Evolutionary conservation across 1,140 invertebrate species (phyloP), one percentile per base, ranked within the genome.

Genomic region (Trachelipus rathkii): DNA sequence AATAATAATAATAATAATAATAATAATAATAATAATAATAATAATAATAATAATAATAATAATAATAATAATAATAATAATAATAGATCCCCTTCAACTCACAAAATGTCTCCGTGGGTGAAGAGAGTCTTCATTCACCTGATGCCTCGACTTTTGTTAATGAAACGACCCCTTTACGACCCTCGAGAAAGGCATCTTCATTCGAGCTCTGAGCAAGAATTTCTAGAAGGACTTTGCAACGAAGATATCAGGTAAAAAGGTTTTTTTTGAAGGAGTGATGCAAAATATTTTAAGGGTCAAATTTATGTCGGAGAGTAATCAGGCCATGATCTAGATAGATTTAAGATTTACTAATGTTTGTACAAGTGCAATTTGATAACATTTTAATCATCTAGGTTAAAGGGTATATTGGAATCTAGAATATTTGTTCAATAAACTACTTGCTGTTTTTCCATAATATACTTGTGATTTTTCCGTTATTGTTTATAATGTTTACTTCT

Each of bases 81-180:
- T 44, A 33, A 10, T 83, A 95, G 93, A 84, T 98, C 96, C 6
- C 96, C 97, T 33, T 95, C 96, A 11, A 99, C 97, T 0, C 97
- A 99, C 86, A 93, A 92, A 80, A 96, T 98, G 94, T 92, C 93
- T 0, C 92, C 93, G 0, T 91, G 92, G 90, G 91, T 95, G 80
- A 90, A 91, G 83, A 90, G 91, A 83, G 87, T 97, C 74, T 98
- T 98, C 86, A 87, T 96, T 10, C 89, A 94, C 82, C 89, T 94
- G 82, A 93, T 97, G 91, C 95, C 95, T 10, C 89, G 92, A 76
- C 84, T 95, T 15, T 87, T 97, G 75, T 92, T 94, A 87, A 96
- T 97, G 93, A 88, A 92, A 72, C 87, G 93, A 73, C 94, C 93
- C 0, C 92, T 92, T 73, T 95, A 94, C 83, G 90, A 91, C 0